Conservation (phyloP, 2,113 vertebrate species). For the Pavo muticus region DNA sequence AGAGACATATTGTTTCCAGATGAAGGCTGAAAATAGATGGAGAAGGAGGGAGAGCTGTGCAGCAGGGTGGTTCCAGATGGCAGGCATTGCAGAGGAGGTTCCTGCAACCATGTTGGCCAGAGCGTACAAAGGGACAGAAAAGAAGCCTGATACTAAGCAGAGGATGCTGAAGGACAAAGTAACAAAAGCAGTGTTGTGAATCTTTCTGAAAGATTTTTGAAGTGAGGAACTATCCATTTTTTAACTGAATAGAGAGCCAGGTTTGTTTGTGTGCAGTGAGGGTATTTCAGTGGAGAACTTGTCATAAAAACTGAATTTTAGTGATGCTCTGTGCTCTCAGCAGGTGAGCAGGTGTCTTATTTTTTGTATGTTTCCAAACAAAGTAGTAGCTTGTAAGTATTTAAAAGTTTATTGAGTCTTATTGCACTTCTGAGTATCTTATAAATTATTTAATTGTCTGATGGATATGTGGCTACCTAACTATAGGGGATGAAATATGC, state of each 20-base stretch:
- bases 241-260: neutral
- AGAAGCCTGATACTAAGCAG: neutral
- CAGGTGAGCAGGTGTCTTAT: constrained; percentile 11
- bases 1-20: constrained; percentile 70
- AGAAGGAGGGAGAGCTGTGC: constrained; percentile 48
- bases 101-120: constrained; percentile 49
- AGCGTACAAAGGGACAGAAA: constrained; percentile 18
- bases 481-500: constrained; percentile 84
- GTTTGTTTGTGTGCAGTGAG: neutral
- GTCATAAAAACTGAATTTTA: neutral
- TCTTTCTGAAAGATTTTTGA: neutral
- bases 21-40: constrained; percentile 65
- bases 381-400: constrained; percentile 76
- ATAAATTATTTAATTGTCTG: constrained; percentile 86
- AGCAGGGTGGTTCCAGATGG: constrained; percentile 63
- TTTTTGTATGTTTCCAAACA: constrained; percentile 66
- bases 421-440: constrained; percentile 79
- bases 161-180: neutral
- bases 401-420: constrained; percentile 81
- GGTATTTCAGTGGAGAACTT: neutral
- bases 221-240: neutral
- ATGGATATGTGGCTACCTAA: constrained; percentile 87
- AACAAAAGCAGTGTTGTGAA: neutral
- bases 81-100: constrained; percentile 48
- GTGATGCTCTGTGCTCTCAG: neutral